Evolutionary conservation across 2,888 invertebrate species (phyloP).

Genomic region (Brachypterus glaber): DNA sequence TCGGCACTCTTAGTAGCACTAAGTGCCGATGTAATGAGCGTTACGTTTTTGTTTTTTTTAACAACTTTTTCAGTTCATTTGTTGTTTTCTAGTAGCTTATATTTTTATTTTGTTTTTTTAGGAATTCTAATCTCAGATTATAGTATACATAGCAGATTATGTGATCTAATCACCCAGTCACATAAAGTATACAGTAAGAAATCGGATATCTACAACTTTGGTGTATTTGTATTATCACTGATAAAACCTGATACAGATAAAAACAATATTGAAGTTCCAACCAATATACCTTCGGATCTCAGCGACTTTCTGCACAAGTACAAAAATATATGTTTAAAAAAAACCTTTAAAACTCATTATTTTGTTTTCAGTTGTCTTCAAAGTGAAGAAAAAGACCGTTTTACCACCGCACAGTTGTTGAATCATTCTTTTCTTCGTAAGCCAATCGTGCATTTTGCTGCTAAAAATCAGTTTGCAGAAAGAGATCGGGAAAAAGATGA

Average conservation of each 20-base stretch:
- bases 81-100: slow-evolving; percentile 3
- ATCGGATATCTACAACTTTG: slow-evolving; percentile 64
- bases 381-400: slow-evolving; percentile 60
- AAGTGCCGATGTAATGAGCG: no score
- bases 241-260: slow-evolving; percentile 42
- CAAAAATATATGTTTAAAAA: slow-evolving; percentile 16
- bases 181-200: slow-evolving; percentile 48
- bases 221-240: slow-evolving; percentile 58
- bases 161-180: slow-evolving; percentile 43
- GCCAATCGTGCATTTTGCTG: slow-evolving; percentile 42
- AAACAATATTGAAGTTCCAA: slow-evolving; percentile 49
- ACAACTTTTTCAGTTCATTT: slow-evolving; percentile 6
- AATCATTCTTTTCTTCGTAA: slow-evolving; percentile 57
- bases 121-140: slow-evolving; percentile 57
- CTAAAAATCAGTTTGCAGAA: slow-evolving; percentile 34
- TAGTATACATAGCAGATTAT: slow-evolving; percentile 57
- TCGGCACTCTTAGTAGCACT: no score
- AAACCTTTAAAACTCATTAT: background rate
- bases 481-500: slow-evolving; percentile 20
- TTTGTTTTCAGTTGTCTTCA: slow-evolving; percentile 51
- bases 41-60: background rate
- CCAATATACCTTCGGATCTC: slow-evolving; percentile 50
- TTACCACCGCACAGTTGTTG: slow-evolving; percentile 66
- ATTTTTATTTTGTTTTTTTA: slow-evolving; percentile 25
- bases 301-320: slow-evolving; percentile 66